A percentile compares a stretch with the other conserved stretches of the same genome.
Conservation (phyloP, 2,113 vertebrate species). For the Blennius ocellaris region DNA sequence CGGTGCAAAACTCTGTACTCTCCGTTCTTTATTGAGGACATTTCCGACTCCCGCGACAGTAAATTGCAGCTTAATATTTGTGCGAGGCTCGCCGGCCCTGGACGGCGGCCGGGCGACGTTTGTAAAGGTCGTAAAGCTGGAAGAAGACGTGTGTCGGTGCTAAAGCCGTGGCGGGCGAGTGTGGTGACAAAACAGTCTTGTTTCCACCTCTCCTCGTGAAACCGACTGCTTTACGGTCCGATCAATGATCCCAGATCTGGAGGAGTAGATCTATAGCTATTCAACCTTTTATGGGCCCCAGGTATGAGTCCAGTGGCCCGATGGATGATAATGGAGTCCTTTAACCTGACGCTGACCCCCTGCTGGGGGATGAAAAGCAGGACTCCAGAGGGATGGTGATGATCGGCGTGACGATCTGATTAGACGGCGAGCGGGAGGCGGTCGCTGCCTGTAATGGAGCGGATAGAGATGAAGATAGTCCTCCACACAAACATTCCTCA, state of each 20-base stretch:
- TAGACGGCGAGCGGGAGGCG: not conserved
- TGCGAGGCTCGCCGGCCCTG: no score
- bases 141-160: slow-evolving; percentile 12
- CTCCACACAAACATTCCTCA: no score
- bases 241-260: slow-evolving; percentile 56
- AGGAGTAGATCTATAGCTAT: slow-evolving; percentile 53
- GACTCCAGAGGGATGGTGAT: slow-evolving; percentile 28
- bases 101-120: no score
- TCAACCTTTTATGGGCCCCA: slow-evolving; percentile 56
- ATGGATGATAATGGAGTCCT: slow-evolving; percentile 56
- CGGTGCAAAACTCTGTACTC: no score
- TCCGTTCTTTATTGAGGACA: no score
- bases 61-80: no score
- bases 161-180: slow-evolving; percentile 22
- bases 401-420: slow-evolving; percentile 40
- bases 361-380: slow-evolving; percentile 40
- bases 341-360: slow-evolving; percentile 63
- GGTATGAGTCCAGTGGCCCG: slow-evolving; percentile 28
- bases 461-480: no score
- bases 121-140: not conserved
- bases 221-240: slow-evolving; percentile 47
- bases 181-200: slow-evolving; percentile 15
- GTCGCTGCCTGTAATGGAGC: slow-evolving; percentile 22
- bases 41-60: no score
- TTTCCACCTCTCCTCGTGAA: slow-evolving; percentile 41